Evolutionary conservation across 1,140 invertebrate species (phyloP).

Genomic region (Rhagoletis pomonella): DNA sequence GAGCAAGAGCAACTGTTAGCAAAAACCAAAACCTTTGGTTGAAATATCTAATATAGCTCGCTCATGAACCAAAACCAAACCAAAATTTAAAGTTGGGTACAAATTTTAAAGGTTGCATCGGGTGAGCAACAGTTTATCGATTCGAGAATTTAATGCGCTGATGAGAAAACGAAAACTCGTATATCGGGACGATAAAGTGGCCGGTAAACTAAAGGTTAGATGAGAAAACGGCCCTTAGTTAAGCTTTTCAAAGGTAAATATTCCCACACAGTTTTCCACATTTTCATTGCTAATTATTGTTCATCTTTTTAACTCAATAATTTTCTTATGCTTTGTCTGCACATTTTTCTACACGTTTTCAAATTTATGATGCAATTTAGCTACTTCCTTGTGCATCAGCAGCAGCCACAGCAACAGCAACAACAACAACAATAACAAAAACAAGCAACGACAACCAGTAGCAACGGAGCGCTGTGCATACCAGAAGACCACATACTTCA

Average conservation of each 20-base stretch:
- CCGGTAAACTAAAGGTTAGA: too few species aligned
- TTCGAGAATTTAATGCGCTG: too few species aligned
- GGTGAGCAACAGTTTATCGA: too few species aligned
- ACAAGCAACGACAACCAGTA: not conserved
- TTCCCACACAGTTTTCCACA: constrained; percentile 22
- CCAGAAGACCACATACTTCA: constrained; percentile 12
- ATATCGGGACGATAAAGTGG: too few species aligned
- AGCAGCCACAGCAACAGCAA: not conserved
- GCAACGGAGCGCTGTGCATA: not conserved
- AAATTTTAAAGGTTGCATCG: too few species aligned
- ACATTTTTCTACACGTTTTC: constrained; percentile 18
- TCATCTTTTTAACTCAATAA: constrained; percentile 30
- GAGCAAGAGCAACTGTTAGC: too few species aligned
- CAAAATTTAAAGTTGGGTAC: too few species aligned
- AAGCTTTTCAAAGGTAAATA: constrained; percentile 23
- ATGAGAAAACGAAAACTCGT: too few species aligned
- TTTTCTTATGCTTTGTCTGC: not conserved
- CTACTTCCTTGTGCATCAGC: constrained; percentile 38
- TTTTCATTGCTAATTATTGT: not conserved
- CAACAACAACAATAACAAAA: not conserved
- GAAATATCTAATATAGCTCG: too few species aligned
- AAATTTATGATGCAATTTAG: constrained; percentile 51
- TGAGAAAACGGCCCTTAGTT: too few species aligned
- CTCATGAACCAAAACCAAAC: too few species aligned
- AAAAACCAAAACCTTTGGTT: too few species aligned